Evolutionary conservation across 2,888 invertebrate genomes (phyloP), one percentile per base, ranked within the genome.

Genomic region (Leucophenga montana): DNA sequence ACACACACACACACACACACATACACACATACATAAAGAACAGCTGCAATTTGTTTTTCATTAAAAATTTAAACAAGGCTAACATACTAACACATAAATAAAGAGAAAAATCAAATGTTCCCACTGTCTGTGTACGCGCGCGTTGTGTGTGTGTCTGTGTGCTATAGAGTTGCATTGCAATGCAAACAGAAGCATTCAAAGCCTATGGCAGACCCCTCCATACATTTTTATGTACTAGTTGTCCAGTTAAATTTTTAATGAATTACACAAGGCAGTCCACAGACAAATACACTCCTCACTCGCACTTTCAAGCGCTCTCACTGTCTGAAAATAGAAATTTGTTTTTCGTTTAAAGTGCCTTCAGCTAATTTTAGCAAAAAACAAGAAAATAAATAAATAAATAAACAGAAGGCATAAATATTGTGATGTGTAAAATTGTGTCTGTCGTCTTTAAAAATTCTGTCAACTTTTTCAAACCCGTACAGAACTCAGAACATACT

Each of bases 21-120:
- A 56, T 11, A 46, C 22, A 54, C 18, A 69, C 13, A 31, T 18
- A 14, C 13, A 56, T 53, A 54, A 53, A 66, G 66, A 70, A 71
- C 27, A 73, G 70, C 71, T 77, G 80, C 83, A 83, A 82, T 79
- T 83, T 82, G 83, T 75, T 77, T 78, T 77, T 77, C 80, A 85
- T 83, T 83, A 83, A 83, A 85, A 78, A 84, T 85, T 78, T 79
- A 79, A 73, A 79, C 78, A 83, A 83, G 85, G 82, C 82, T 83
- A 84, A 83, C 84, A 77, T 80, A 44, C 39, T 62, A 57, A 59
- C 59, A 22, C 39, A 39, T 39, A 11, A 39, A 39, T 27, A 27
- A 13, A 6, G 61, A 57, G 16, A 56, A 16, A 53, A 54, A 39
- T 64, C 39, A 18, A 50, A 50, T 50, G 50, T 27, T 27, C 50